Percentiles rank a stretch among this genome's conserved stretches.
phyloP scores from a whole-genome alignment of 2,888 invertebrate genomes.

The Liodrosophila aerea region DNA sequence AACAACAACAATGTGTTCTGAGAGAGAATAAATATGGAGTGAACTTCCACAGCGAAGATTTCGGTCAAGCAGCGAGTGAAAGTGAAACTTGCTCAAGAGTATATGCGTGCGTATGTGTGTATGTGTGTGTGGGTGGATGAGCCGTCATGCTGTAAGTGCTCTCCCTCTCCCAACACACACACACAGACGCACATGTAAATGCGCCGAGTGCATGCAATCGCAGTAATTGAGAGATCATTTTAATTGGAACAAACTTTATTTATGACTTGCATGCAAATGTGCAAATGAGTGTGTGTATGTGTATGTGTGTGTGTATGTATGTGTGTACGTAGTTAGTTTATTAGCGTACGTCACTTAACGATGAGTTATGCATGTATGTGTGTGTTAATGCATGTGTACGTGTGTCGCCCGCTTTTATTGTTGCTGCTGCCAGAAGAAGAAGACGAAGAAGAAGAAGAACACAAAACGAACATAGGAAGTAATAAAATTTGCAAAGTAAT shows the following conservation, averaged over 20 bases:
- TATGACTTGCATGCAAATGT: conserved; percentile 2
- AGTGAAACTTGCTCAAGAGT: conserved; percentile 24
- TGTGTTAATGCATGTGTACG: conserved; percentile 10
- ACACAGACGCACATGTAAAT: conserved; percentile 7
- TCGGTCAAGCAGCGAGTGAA: conserved; percentile 17
- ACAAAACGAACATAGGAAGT: conserved; percentile 56
- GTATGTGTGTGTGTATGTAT: conserved; percentile 11
- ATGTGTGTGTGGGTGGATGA: conserved; percentile 5
- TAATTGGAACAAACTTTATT: conserved; percentile 22
- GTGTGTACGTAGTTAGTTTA: no score
- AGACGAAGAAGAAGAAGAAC: not conserved
- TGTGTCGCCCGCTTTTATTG: conserved; percentile 7
- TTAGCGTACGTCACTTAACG: conserved; percentile 8
- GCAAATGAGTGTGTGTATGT: conserved; percentile 6
- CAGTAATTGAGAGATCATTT: conserved; percentile 33
- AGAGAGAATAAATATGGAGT: not conserved
- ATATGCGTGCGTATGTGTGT: not conserved
- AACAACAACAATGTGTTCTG: conserved; percentile 7
- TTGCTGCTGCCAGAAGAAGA: conserved; percentile 7
- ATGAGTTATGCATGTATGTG: no score
- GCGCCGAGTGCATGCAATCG: conserved; percentile 21
- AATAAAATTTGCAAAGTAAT: conserved; percentile 39
- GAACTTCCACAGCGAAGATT: not conserved
- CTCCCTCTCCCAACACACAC: not conserved
- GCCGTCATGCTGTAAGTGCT: no score